These are phyloP conservation scores for Vulpes vulpes DNA, from an alignment of 2,113 vertebrate genomes.

Conservation along the genomic window DNA sequence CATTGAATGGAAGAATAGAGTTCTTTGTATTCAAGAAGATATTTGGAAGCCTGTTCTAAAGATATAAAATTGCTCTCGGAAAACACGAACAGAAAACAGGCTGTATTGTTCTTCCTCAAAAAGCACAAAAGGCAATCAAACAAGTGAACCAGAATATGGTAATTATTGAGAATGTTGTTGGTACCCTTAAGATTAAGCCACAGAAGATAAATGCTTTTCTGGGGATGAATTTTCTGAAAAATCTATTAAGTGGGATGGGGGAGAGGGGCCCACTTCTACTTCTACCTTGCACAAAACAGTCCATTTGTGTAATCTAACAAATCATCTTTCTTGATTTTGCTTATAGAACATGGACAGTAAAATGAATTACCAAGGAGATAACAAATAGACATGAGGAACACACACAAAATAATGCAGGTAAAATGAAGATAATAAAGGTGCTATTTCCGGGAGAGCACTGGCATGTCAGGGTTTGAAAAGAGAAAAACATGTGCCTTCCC, in stretches of 20 bases:
- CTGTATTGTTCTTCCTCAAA: conserved; percentile 68
- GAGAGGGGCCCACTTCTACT: neutral
- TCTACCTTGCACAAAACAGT: neutral
- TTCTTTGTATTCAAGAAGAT: conserved; percentile 76
- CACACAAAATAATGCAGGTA: neutral
- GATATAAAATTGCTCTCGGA: conserved; percentile 72
- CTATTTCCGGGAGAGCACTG: neutral
- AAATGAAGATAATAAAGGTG: neutral
- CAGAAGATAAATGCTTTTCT: conserved; percentile 52
- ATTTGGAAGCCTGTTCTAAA: conserved; percentile 63
- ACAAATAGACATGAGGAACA: neutral
- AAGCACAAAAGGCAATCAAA: conserved; percentile 75
- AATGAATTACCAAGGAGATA: conserved; percentile 10
- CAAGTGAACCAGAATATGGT: conserved; percentile 73
- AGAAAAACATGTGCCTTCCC: neutral
- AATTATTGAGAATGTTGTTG: conserved; percentile 77
- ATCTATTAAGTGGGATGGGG: neutral
- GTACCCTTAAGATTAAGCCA: conserved; percentile 68
- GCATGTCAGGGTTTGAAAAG: neutral
- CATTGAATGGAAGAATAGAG: conserved; percentile 52
- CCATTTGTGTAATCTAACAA: conserved; percentile 40
- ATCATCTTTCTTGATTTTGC: conserved; percentile 53
- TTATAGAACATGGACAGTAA: neutral
- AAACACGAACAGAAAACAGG: conserved; percentile 74
- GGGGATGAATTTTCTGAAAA: conserved; percentile 49